Evolutionary conservation across 2,888 invertebrate species (phyloP), one percentile per base, ranked within the genome.

Genomic region (Diaprepes abbreviatus): DNA sequence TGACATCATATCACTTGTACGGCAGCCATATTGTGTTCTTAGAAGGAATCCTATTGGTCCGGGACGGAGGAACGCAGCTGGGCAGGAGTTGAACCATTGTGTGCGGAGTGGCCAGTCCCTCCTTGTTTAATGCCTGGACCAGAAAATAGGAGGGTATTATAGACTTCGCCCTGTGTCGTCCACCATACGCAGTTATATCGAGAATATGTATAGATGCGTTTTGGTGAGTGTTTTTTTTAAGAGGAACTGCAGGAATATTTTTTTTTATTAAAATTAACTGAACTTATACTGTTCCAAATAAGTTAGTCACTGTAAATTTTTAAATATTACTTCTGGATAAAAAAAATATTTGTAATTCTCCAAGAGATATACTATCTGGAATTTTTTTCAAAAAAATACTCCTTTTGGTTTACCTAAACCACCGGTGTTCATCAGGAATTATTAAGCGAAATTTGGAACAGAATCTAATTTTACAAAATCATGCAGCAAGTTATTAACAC

Each of bases 41-140:
- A 21, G 55, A 38, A 17, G 38, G 55, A 19, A 21, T 55, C 55
- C 38, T n/a, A 38, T 12, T 21, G 38, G 62, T 52, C 62, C 38
- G n/a, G 62, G 50, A 52, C 24, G 57, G 40, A 24, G 38, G 57
- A 40, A 12, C 45, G 43, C 36, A 36, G 62, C 35, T 45, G 16
- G 48, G 48, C 38, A 19, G 50, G 62, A 65, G 38, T 14, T 17
- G 72, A 57, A 60, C 69, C 73, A 65, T 73, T 60, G 59, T 63
- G 68, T 74, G 76, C 73, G 68, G 63, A 66, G 76, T 78, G 80
- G 78, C 77, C 74, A 74, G 79, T 79, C 79, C 79, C 79, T 77
- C 77, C 76, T 74, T 74, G 73, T 72, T 76, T 75, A 80, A 74
- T 75, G 79, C 80, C 80, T 80, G 80, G 77, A 79, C 80, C 77